Evolutionary conservation across 2,888 invertebrate genomes (phyloP).

Genomic region (Lasioglossum malachurum): DNA sequence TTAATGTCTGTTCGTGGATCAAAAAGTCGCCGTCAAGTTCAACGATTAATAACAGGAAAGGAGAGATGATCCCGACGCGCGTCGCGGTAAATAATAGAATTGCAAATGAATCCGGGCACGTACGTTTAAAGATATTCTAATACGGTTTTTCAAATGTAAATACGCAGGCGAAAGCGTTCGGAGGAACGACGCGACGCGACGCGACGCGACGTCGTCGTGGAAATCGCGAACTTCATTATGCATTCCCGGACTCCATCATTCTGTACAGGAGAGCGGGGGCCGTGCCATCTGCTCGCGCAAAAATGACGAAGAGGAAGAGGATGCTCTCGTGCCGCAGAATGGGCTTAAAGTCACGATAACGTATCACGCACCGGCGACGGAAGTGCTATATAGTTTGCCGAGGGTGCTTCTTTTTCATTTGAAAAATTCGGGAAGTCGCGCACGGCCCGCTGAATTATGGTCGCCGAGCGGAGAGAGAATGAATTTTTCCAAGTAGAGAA

Average conservation of each 20-base stretch:
- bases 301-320: constrained; percentile 8
- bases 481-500: background rate
- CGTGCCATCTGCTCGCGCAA: background rate
- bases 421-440: background rate
- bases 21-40: no score
- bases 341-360: constrained; percentile 8
- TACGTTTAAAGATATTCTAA: background rate
- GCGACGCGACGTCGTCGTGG: background rate
- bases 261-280: background rate
- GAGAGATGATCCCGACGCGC: no score
- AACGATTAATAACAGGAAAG: background rate
- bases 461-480: no score
- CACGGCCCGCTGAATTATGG: background rate
- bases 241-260: constrained; percentile 5
- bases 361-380: constrained; percentile 12
- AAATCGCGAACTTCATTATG: constrained; percentile 14
- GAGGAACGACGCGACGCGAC: background rate
- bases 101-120: background rate
- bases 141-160: background rate
- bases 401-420: background rate
- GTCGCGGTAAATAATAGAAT: background rate
- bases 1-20: no score
- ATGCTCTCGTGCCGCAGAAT: background rate
- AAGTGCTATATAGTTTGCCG: constrained; percentile 1
- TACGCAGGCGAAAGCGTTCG: background rate